phyloP scores from a whole-genome alignment of 2,113 vertebrate genomes.

The Peromyscus polionotus region DNA sequence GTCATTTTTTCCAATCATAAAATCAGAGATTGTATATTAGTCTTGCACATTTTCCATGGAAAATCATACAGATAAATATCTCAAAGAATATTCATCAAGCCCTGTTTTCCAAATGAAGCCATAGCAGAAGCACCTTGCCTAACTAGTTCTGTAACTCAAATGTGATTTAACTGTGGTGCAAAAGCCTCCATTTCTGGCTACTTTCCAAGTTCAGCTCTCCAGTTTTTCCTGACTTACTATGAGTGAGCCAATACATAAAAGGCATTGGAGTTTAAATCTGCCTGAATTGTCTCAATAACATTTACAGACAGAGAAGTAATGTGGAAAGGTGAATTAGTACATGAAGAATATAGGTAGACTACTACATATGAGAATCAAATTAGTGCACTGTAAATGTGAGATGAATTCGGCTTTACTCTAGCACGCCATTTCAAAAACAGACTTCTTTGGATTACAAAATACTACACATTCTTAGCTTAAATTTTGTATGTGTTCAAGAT shows the following conservation, averaged over 20 bases:
- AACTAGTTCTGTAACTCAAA: not conserved
- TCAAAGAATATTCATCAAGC: not conserved
- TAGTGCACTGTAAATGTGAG: not conserved
- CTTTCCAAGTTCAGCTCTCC: not conserved
- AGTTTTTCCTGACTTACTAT: not conserved
- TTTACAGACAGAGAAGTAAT: not conserved
- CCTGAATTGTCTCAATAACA: not conserved
- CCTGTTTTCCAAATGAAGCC: not conserved
- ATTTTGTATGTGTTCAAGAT: not conserved
- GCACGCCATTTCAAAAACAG: not conserved
- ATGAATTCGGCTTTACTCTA: not conserved
- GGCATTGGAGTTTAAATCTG: not conserved
- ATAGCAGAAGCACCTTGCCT: not conserved
- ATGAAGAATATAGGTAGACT: not conserved
- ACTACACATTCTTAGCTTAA: not conserved
- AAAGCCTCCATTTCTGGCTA: not conserved
- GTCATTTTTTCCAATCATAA: not conserved
- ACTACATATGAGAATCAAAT: not conserved
- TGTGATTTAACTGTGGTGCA: not conserved
- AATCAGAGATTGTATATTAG: not conserved
- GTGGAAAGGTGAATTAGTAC: not conserved
- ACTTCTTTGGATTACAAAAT: not conserved
- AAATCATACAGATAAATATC: not conserved
- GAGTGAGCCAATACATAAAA: not conserved
- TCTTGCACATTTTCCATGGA: not conserved